Conservation (phyloP, 2,797 vertebrate species). For the Acipenser oxyrinchus region DNA sequence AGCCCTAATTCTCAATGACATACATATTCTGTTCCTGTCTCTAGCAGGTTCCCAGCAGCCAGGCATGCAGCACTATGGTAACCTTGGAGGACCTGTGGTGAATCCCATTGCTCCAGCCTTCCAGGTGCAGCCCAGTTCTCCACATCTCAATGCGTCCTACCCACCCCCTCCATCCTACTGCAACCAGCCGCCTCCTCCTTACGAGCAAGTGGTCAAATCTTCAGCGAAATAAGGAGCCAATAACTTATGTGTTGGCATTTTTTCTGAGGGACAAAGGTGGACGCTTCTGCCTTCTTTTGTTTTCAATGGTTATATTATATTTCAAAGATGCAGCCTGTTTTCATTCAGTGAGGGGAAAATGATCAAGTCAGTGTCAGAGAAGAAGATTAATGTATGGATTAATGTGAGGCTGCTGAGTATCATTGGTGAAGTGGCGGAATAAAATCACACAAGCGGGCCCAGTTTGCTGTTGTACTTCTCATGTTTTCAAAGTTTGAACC, state of each 20-base stretch:
- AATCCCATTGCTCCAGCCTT: constrained; percentile 67
- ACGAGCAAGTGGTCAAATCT: constrained; percentile 84
- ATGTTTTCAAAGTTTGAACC: no score
- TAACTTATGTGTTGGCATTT: no score
- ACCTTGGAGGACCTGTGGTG: constrained; percentile 62
- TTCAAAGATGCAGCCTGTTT: constrained; percentile 1
- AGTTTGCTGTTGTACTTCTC: no score
- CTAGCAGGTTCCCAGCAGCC: constrained; percentile 75
- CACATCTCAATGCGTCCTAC: constrained; percentile 71
- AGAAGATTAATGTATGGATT: no score
- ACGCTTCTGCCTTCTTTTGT: constrained; percentile 17
- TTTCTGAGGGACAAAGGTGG: neutral
- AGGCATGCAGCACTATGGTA: constrained; percentile 73
- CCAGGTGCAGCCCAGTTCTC: constrained; percentile 61
- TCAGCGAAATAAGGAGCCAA: constrained; percentile 52
- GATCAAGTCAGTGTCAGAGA: neutral
- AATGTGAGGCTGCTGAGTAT: no score
- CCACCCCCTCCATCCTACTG: constrained; percentile 89
- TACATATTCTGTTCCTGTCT: constrained; percentile 5
- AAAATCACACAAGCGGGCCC: no score
- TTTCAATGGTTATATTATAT: constrained; percentile 16
- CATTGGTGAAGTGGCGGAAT: no score
- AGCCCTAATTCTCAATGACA: no score
- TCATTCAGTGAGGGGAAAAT: constrained; percentile 1
- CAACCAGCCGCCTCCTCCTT: constrained; percentile 87